Evolutionary conservation across 1,140 invertebrate species (phyloP), one percentile per base, ranked within the genome.

Genomic region (Meloidogyne floridensis): DNA sequence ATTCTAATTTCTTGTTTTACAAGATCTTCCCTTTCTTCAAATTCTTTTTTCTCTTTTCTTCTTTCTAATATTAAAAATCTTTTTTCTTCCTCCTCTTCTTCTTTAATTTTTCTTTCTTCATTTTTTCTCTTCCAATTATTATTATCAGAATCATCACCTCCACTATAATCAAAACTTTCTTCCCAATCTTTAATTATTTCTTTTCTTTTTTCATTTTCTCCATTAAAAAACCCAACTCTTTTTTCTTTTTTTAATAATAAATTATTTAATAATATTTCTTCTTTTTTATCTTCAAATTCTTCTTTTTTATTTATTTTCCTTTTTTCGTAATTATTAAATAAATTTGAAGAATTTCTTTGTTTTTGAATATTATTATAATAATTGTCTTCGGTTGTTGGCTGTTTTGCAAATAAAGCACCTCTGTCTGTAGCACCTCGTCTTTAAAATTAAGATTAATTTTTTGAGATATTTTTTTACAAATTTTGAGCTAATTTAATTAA

Each of bases 351-450:
- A 65, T n/a, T n/a, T 65, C 15, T 65, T 65, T n/a, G 15, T 65
- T 15, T 65, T 65, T 65, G 13, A 59, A 59, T n/a, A n/a, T n/a
- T 59, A 13, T 59, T 11, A 65, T 65, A 6, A 47, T 47, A 47
- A 47, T 47, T 47, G 2, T 65, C 56, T 65, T 65, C 56, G 15
- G 6, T 3, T 3, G 70, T 73, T 15, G 56, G 56, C 11, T 59
- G 77, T n/a, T 53, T 71, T 15, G 8, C 56, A 71, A 71, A 71
- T 71, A 79, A 70, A 69, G 56, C 65, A 42, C 75, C 75, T 43
- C 6, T n/a, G 2, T 65, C 56, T 65, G 15, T 65, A 65, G 56
- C 56, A 65, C 56, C 56, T n/a, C 56, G 56, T 65, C 56, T 65
- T 65, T 65, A n/a, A n/a, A 65, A 65, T 76, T 15, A 76, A 53